Percentiles rank a stretch among this genome's conserved stretches.
phyloP scores from a whole-genome alignment of 2,888 invertebrate genomes.

The Spodoptera littoralis region DNA sequence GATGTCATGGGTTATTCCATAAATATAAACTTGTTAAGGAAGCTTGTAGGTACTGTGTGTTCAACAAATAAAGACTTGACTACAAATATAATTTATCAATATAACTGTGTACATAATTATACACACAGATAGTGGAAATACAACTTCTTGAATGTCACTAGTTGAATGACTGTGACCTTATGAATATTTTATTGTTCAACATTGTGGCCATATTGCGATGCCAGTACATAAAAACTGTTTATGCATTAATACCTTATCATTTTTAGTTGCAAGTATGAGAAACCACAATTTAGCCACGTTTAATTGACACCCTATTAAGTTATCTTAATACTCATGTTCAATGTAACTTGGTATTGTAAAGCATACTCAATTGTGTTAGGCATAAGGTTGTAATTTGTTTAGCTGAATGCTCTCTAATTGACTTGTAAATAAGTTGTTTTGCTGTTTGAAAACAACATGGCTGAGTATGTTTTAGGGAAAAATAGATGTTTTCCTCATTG shows the following conservation, averaged over 20 bases:
- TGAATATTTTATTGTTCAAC: conserved; percentile 5
- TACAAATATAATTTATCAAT: conserved; percentile 30
- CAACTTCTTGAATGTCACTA: conserved; percentile 37
- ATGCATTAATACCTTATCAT: not conserved
- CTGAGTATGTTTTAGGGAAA: conserved; percentile 31
- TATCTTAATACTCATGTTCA: conserved; percentile 10
- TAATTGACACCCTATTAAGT: conserved; percentile 17
- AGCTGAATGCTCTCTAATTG: conserved; percentile 39
- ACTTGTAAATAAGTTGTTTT: conserved; percentile 34
- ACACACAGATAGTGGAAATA: conserved; percentile 20
- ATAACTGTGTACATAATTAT: conserved; percentile 20
- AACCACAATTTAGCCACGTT: conserved; percentile 14
- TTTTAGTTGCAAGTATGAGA: too few relatives aligned
- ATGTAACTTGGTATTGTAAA: conserved; percentile 16
- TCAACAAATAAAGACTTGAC: conserved; percentile 3
- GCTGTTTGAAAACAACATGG: conserved; percentile 9
- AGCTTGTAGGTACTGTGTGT: conserved; percentile 4
- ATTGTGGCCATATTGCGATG: not conserved
- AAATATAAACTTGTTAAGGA: not conserved
- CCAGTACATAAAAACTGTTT: too few relatives aligned
- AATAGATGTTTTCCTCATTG: conserved; percentile 37
- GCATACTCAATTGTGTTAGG: not conserved
- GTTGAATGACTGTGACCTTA: conserved; percentile 33
- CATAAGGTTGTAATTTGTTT: conserved; percentile 11
- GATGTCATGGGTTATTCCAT: conserved; percentile 33